Conservation (phyloP, 1,140 invertebrate species). For the Amphibalanus amphitrite region DNA sequence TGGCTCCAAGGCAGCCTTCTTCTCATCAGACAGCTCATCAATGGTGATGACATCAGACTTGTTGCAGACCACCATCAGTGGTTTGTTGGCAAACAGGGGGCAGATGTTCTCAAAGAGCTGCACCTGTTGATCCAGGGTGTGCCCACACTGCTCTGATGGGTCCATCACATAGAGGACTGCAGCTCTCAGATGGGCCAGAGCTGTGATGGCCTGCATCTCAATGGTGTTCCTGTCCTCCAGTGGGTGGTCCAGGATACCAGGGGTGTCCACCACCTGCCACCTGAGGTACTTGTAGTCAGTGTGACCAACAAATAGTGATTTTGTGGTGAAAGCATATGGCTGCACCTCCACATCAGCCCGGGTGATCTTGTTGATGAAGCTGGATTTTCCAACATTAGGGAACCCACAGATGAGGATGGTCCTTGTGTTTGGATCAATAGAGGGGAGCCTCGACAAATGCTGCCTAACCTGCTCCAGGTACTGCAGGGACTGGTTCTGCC, state of each 20-base stretch:
- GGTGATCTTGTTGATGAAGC: slow-evolving; percentile 98
- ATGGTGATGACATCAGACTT: slow-evolving; percentile 76
- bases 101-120: slow-evolving; percentile 84
- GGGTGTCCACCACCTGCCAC: slow-evolving; percentile 81
- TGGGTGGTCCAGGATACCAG: slow-evolving; percentile 94
- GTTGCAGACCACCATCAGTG: slow-evolving; percentile 77
- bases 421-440: slow-evolving; percentile 94
- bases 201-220: slow-evolving; percentile 99
- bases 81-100: slow-evolving; percentile 92
- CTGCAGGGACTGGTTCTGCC: slow-evolving; percentile 83
- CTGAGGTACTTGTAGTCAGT: slow-evolving; percentile 96
- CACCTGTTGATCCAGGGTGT: slow-evolving; percentile 81
- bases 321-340: slow-evolving; percentile 98
- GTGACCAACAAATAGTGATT: slow-evolving; percentile 95
- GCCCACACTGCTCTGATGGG: slow-evolving; percentile 89
- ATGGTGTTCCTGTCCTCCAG: slow-evolving; percentile 94
- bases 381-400: slow-evolving; percentile 90
- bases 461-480: slow-evolving; percentile 98
- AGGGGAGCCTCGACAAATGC: slow-evolving; percentile 93
- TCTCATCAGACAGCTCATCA: slow-evolving; percentile 54
- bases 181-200: slow-evolving; percentile 86
- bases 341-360: slow-evolving; percentile 99
- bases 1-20: slow-evolving; percentile 42
- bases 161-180: slow-evolving; percentile 91
- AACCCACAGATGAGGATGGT: slow-evolving; percentile 97